A percentile compares a stretch with the other conserved stretches of the same genome.
Evolutionary conservation across 2,888 invertebrate species (phyloP).

Genomic region (Trissolcus brochymenae): DNA sequence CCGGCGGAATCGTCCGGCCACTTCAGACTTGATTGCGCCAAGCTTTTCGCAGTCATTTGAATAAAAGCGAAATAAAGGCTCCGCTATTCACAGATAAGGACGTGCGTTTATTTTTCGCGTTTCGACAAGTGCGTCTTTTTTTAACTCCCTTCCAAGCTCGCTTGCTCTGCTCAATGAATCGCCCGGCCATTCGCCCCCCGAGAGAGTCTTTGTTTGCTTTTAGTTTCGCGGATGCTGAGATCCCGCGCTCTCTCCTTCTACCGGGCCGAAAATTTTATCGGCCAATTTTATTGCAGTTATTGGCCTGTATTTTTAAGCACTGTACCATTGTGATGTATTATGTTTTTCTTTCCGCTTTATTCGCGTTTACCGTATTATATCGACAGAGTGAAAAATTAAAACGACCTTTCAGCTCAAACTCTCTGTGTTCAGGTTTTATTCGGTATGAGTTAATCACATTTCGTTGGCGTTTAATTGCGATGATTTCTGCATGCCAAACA

Average conservation of each 20-base stretch:
- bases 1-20: background rate
- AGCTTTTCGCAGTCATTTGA: constrained; percentile 12
- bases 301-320: too few relatives aligned
- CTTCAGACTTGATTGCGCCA: constrained; percentile 5
- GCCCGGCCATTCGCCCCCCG: background rate
- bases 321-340: too few relatives aligned
- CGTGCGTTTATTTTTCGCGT: constrained; percentile 8
- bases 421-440: too few relatives aligned
- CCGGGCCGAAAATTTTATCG: background rate
- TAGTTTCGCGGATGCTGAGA: background rate
- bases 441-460: too few relatives aligned
- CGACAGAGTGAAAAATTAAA: too few relatives aligned
- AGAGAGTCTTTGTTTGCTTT: background rate
- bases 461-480: too few relatives aligned
- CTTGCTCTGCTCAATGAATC: background rate
- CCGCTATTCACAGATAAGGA: background rate
- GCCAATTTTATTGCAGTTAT: too few relatives aligned
- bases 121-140: constrained; percentile 6
- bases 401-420: too few relatives aligned
- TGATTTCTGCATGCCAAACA: too few relatives aligned
- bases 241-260: background rate
- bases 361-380: too few relatives aligned
- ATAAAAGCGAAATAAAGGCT: constrained; percentile 9
- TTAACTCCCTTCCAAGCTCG: background rate
- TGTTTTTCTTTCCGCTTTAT: too few relatives aligned